phyloP scores from a whole-genome alignment of 2,113 vertebrate genomes.

The Forbesichthys agassizii region DNA sequence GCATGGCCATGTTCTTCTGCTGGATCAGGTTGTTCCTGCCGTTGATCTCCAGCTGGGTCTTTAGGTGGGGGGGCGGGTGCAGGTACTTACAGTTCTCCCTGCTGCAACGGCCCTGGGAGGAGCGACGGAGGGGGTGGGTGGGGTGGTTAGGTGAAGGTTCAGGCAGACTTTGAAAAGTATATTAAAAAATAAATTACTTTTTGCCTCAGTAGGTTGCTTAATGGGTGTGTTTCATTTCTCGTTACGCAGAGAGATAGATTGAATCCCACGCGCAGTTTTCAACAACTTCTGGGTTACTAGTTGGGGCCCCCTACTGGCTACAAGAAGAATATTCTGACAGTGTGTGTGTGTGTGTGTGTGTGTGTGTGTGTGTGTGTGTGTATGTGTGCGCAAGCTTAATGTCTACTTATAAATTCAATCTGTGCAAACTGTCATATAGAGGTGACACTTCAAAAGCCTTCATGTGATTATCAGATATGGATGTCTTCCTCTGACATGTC shows the following conservation, averaged over 20 bases:
- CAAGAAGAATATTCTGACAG: constrained; percentile 18
- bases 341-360: no score
- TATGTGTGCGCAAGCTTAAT: constrained; percentile 16
- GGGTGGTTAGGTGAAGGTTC: background rate
- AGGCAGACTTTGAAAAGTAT: background rate
- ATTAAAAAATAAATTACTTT: background rate
- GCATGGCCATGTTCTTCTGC: constrained; percentile 99
- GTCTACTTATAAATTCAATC: constrained; percentile 67
- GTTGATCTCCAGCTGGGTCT: constrained; percentile 98
- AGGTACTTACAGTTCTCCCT: constrained; percentile 99
- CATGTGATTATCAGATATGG: constrained; percentile 53
- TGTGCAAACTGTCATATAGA: constrained; percentile 47
- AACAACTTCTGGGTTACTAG: no score
- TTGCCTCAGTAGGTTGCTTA: background rate
- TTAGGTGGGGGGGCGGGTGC: constrained; percentile 96
- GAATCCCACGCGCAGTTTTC: no score
- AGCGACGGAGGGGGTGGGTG: constrained; percentile 9
- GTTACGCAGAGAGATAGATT: no score
- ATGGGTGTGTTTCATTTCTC: no score
- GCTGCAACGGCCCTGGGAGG: constrained; percentile 90
- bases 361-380: no score
- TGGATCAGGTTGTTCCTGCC: constrained; percentile 99
- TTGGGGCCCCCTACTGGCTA: no score
- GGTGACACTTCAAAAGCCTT: constrained; percentile 53
- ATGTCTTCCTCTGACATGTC: constrained; percentile 37